Base-by-base conservation (phyloP, 2,113 vertebrate genomes). In the Loxodonta africana region DNA sequence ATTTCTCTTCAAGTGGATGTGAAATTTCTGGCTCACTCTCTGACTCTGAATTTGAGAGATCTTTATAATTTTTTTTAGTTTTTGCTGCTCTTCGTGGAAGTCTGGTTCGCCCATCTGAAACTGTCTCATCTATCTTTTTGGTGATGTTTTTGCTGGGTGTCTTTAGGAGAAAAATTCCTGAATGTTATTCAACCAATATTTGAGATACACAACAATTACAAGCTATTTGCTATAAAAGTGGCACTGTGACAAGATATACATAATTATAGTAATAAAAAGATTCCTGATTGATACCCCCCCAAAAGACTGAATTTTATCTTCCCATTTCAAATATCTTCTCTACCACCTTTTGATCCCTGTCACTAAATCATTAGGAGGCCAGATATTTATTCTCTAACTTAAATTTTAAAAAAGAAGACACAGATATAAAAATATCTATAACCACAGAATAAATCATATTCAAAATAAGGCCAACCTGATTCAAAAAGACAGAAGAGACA, bases 31-130 rank as follows among this genome's bases (percentile, higher is more conserved):
- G 51, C 84, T 98, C 98, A 92, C 76, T 83, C 62, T 99, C 99
- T 11, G 98, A 98, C 89, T 98, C 99, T 87, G 99, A 99, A 96
- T 97, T 98, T 84, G 99, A 99, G 76, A 91, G 97, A 37, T 99
- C 99, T 98, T 97, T 99, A 96, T 99, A 99, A 97, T 97, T 99
- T 98, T 99, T 99, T 95, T 93, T 97, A 8, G 83, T 74, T 91
- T 98, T 97, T 76, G 98, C 95, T 77, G 98, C 98, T 99, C 98
- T 99, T 96, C 97, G 98, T 94, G 99, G 99, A 85, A 88, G 97
- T 95, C 97, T 98, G 69, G 82, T 44, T 88, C 98, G 98, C 33
- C 77, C n/a, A 92, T 97, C 92, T 86, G 81, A 74, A 81, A 80
- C 41, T 0, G 1, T 73, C 84, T 98, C 94, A 81, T 83, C 20